Percentiles rank a stretch among this genome's conserved stretches.
Conservation (phyloP, 2,888 invertebrate genomes). For the Dicycla oo region DNA sequence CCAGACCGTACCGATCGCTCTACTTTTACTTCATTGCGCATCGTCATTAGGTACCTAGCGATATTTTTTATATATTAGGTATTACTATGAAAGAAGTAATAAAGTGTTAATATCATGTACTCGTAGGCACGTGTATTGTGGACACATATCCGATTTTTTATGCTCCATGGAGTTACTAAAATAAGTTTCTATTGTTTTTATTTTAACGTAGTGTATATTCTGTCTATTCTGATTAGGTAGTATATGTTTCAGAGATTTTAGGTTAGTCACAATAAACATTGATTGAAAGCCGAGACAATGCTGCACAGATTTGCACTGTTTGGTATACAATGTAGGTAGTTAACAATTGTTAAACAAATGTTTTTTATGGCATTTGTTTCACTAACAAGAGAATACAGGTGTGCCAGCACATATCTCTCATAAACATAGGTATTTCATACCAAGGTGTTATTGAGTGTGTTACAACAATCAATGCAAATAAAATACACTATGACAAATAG, state of each 20-base stretch:
- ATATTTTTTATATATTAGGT: too few species aligned
- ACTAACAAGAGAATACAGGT: conserved; percentile 19
- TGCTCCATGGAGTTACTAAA: conserved; percentile 10
- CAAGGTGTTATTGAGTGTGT: background rate
- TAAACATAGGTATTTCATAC: conserved; percentile 8
- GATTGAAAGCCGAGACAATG: conserved; percentile 11
- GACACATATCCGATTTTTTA: conserved; percentile 24
- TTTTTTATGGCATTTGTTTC: conserved; percentile 9
- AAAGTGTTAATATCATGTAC: conserved; percentile 6
- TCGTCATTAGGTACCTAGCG: background rate
- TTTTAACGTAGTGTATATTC: conserved; percentile 5
- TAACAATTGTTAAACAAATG: conserved; percentile 10
- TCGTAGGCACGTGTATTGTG: conserved; percentile 7
- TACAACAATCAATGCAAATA: conserved; percentile 9
- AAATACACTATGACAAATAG: conserved; percentile 5
- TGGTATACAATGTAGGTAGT: conserved; percentile 1
- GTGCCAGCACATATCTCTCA: conserved; percentile 9
- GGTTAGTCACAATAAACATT: background rate
- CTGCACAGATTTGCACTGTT: conserved; percentile 16
- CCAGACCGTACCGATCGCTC: background rate
- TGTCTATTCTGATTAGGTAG: background rate
- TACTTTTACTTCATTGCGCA: background rate
- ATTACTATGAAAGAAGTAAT: background rate
- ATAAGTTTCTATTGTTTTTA: conserved; percentile 2
- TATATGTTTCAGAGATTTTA: background rate